Evolutionary conservation across 2,888 invertebrate genomes (phyloP), one percentile per base, ranked within the genome.

Genomic region (Stenotaenia linearis): DNA sequence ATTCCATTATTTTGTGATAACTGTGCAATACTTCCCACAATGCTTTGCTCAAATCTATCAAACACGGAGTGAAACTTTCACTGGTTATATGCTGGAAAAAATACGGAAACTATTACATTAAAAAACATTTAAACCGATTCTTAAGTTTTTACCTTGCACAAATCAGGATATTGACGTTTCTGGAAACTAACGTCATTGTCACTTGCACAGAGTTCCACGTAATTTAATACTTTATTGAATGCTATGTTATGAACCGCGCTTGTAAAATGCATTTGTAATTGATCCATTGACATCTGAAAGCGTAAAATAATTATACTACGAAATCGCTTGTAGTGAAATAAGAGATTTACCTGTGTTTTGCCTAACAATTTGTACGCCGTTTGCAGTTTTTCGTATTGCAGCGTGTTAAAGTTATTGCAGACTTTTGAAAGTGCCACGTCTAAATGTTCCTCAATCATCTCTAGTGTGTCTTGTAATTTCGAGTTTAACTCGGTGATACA

Each of bases 191-290:
- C 83, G 9, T 83, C 83, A 12, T 79, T 30, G 45, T 78, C 80
- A 7, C 80, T 80, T 32, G 88, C 80, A 86, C 88, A 84, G 86
- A 90, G 78, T 87, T 89, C 83, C 86, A 89, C 88, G 83, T 90
- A 90, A 0, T 88, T 88, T 18, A 87, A 83, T 2, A 88, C 87
- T 56, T 87, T 85, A 61, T 84, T 85, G 83, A 87, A 87, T 5
- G 88, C 86, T 45, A 85, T 86, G 83, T 87, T 87, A 83, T 87
- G 97, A 18, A 98, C 94, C 0, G 96, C 94, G 56, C 95, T 95
- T 0, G 96, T 93, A 84, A 95, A 97, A 85, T 97, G 96, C 91
- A 98, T 96, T 83, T 96, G 95, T 10, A 98, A 86, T 85, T 97
- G 96, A 86, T 98, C 97, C 91, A 97, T 93, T 0, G 96, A 95